A percentile compares a stretch with the other conserved stretches of the same genome.
These are phyloP conservation scores for Hypomesus transpacificus DNA, from an alignment of 2,113 vertebrate genomes.

Conservation along the genomic window DNA sequence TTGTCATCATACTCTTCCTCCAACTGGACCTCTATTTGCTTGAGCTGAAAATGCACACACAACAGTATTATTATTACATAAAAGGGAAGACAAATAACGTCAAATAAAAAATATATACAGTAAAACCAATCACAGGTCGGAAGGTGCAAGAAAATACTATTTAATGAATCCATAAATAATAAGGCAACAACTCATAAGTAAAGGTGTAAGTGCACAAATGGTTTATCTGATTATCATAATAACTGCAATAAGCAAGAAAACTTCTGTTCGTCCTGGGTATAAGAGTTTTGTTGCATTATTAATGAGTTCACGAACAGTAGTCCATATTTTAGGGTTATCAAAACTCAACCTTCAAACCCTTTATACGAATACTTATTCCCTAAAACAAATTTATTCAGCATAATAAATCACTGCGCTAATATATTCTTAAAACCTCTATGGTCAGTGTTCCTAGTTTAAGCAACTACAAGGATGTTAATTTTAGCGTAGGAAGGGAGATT, in stretches of 20 bases:
- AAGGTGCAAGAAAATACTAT: too few relatives aligned
- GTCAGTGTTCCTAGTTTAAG: background rate
- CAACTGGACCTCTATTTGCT: conserved; percentile 94
- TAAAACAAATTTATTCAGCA: conserved; percentile 1
- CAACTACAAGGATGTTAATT: conserved; percentile 27
- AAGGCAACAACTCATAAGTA: background rate
- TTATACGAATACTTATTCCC: background rate
- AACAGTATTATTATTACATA: background rate
- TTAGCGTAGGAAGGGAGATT: conserved; percentile 9
- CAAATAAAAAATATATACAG: background rate
- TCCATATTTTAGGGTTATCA: too few relatives aligned
- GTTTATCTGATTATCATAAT: too few relatives aligned
- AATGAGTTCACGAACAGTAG: too few relatives aligned
- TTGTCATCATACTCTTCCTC: conserved; percentile 96
- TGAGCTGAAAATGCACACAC: conserved; percentile 72
- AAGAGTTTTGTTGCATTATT: too few relatives aligned
- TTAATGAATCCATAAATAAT: too few relatives aligned
- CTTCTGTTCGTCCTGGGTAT: background rate
- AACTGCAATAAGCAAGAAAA: background rate
- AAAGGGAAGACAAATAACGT: background rate
- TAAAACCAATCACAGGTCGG: too few relatives aligned
- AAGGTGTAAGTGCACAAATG: too few relatives aligned
- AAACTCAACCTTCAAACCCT: too few relatives aligned
- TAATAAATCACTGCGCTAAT: conserved; percentile 19
- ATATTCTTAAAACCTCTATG: conserved; percentile 10